These are phyloP conservation scores for Orussus abietinus DNA, from an alignment of 1,140 invertebrate genomes.

Conservation along the genomic window DNA sequence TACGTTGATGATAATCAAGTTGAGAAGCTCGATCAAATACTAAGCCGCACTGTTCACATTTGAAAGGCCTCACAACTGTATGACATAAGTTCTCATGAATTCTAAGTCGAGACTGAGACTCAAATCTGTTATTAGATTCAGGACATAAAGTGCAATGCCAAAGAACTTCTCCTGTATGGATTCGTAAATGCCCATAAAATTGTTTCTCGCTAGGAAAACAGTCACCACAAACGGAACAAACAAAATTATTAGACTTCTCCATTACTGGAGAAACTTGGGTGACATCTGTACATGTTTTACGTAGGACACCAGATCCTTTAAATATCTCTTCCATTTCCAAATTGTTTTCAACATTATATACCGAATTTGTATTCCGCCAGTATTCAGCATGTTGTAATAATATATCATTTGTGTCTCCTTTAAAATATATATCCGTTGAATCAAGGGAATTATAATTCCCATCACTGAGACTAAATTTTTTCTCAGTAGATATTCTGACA, in stretches of 20 bases:
- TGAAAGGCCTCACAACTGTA: slow-evolving; percentile 30
- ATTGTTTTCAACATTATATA: no score
- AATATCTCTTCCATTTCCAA: no score
- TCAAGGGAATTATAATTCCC: no score
- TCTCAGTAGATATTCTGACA: no score
- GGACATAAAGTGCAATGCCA: slow-evolving; percentile 30
- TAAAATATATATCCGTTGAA: no score
- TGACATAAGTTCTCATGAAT: slow-evolving; percentile 22
- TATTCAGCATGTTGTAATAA: no score
- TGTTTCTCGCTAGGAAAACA: slow-evolving; percentile 30
- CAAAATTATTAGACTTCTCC: slow-evolving; percentile 17
- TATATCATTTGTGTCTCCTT: no score
- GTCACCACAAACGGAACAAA: slow-evolving; percentile 29
- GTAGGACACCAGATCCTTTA: no score
- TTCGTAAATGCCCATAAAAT: slow-evolving; percentile 34
- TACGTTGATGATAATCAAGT: slow-evolving; percentile 39
- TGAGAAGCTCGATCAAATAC: slow-evolving; percentile 42
- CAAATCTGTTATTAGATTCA: slow-evolving; percentile 20
- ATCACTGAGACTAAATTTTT: no score
- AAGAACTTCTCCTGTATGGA: slow-evolving; percentile 31
- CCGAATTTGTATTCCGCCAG: no score
- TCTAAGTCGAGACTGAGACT: slow-evolving; percentile 23
- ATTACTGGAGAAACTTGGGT: no score
- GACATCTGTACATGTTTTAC: no score
- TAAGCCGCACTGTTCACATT: slow-evolving; percentile 35